Evolutionary conservation across 1,140 invertebrate species (phyloP).

Genomic region (Trachymyrmex septentrionalis): DNA sequence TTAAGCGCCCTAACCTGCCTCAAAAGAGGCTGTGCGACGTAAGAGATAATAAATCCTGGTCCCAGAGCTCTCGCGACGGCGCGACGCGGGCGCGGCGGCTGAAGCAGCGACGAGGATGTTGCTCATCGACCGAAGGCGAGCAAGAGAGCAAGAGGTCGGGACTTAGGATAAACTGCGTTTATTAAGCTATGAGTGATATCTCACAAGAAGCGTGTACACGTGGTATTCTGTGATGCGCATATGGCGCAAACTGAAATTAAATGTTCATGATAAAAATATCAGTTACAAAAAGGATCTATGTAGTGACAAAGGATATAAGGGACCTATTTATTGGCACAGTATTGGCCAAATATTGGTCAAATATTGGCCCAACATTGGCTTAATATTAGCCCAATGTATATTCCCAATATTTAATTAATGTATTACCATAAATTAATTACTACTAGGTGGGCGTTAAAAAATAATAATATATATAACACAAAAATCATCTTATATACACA

Average conservation of each 20-base stretch:
- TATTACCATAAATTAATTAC: too few relatives aligned
- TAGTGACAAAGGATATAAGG: too few relatives aligned
- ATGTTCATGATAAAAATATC: background rate
- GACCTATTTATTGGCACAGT: too few relatives aligned
- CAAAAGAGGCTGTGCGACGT: constrained; percentile 73
- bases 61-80: constrained; percentile 25
- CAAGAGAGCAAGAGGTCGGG: constrained; percentile 7
- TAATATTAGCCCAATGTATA: too few relatives aligned
- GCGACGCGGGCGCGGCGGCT: background rate
- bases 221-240: background rate
- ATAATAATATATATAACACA: background rate
- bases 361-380: too few relatives aligned
- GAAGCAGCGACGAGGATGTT: constrained; percentile 1
- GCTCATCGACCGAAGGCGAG: constrained; percentile 14
- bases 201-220: background rate
- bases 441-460: background rate
- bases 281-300: background rate
- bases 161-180: constrained; percentile 23
- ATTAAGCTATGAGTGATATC: constrained; percentile 52
- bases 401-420: too few relatives aligned
- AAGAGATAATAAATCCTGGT: constrained; percentile 77
- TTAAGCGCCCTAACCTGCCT: constrained; percentile 75
- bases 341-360: too few relatives aligned
- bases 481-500: background rate
- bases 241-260: background rate